Evolutionary conservation across 2,888 invertebrate species (phyloP).

Genomic region (Helicoverpa assulta): DNA sequence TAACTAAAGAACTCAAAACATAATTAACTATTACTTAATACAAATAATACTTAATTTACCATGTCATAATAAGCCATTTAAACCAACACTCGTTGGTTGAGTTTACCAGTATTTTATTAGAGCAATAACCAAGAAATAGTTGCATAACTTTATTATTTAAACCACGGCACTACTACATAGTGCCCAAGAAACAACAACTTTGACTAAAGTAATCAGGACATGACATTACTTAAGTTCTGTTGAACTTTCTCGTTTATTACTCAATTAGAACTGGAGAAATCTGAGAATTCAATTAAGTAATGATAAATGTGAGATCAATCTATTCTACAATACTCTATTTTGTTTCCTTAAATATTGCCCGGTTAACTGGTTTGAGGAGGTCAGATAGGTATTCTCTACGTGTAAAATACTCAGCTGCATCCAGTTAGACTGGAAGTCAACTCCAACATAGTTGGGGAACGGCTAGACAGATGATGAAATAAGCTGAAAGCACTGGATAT

Average conservation of each 20-base stretch:
- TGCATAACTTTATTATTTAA: slow-evolving; percentile 15
- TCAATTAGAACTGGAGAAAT: slow-evolving; percentile 39
- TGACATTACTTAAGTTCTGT: slow-evolving; percentile 38
- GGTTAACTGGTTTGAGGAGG: too few relatives aligned
- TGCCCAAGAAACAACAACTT: slow-evolving; percentile 21
- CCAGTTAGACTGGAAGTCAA: too few relatives aligned
- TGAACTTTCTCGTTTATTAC: slow-evolving; percentile 45
- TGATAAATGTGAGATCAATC: background rate
- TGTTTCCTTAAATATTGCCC: too few relatives aligned
- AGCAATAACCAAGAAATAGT: slow-evolving; percentile 16
- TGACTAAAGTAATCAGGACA: slow-evolving; percentile 44
- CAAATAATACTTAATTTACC: background rate
- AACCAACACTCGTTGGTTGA: slow-evolving; percentile 1
- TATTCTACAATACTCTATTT: background rate
- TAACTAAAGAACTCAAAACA: background rate
- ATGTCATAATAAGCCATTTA: background rate
- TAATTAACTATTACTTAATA: background rate
- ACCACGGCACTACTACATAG: background rate
- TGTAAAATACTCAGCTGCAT: too few relatives aligned
- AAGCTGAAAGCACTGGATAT: too few relatives aligned
- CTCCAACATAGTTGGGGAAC: too few relatives aligned
- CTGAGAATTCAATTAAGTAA: slow-evolving; percentile 2
- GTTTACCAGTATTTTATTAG: background rate
- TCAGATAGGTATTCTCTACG: too few relatives aligned
- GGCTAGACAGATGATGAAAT: too few relatives aligned